These are phyloP conservation scores for Polia nebulosa DNA, from an alignment of 2,888 invertebrate genomes.

Conservation along the genomic window DNA sequence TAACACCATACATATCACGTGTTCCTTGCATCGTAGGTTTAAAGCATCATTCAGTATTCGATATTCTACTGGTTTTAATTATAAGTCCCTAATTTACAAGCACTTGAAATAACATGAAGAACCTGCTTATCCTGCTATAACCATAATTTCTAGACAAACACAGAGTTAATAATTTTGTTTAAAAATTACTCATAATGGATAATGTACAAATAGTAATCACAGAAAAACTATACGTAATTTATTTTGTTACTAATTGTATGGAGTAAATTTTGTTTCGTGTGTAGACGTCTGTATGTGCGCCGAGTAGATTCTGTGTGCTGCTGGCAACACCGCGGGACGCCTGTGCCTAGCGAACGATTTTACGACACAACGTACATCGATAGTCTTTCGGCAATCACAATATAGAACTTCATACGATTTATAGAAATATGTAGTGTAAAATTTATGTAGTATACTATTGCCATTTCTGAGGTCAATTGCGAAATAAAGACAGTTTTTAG, in stretches of 20 bases:
- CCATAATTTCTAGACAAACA: conserved; percentile 5
- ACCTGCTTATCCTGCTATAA: not conserved
- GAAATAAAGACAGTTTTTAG: conserved; percentile 24
- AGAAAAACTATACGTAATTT: conserved; percentile 45
- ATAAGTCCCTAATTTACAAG: conserved; percentile 14
- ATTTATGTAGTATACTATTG: conserved; percentile 19
- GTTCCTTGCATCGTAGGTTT: conserved; percentile 58
- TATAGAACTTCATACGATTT: conserved; percentile 4
- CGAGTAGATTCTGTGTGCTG: not conserved
- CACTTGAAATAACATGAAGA: not conserved
- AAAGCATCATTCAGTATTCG: conserved; percentile 34
- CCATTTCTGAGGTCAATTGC: conserved; percentile 25
- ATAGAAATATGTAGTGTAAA: conserved; percentile 4
- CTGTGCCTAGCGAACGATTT: conserved; percentile 1
- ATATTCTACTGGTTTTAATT: conserved; percentile 23
- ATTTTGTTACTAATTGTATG: conserved; percentile 33
- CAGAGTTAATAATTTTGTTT: conserved; percentile 1
- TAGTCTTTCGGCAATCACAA: not conserved
- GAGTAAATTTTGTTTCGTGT: conserved; percentile 21
- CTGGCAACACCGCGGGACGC: not conserved
- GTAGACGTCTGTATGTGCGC: conserved; percentile 8
- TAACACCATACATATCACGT: conserved; percentile 61
- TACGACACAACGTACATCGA: not conserved
- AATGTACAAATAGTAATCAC: conserved; percentile 39
- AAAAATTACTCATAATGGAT: conserved; percentile 15